Evolutionary conservation across 1,140 invertebrate genomes (phyloP), one percentile per base, ranked within the genome.

Genomic region (Parapsyche elsis): DNA sequence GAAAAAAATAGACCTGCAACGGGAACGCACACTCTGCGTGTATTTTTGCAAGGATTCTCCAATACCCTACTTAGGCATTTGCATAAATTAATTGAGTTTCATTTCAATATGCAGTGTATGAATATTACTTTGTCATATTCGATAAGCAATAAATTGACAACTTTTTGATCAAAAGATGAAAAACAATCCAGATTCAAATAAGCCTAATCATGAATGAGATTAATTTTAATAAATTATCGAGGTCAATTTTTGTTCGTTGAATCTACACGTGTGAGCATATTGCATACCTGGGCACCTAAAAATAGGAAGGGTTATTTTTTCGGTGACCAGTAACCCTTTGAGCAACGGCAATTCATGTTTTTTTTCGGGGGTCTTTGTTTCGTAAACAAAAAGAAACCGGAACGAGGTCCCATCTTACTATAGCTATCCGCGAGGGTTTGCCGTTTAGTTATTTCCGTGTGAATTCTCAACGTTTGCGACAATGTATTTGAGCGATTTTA

Each of bases 251-350:
- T 26, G 2, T 10, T 5, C 2, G 49, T 53, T 67, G 71, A 46
- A 5, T 21, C 0, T 46, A 46, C 30, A 46, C 45, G 71, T 73
- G 71, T 73, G 64, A 24, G 23, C 64, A 67, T 67, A 30, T 61
- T 67, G 64, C 21, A 67, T 30, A 67, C 24, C 21, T 67, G 64
- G 23, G 24, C 24, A 10, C 10, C 14, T 77, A 64, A 38, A 57
- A 44, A 77, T 77, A 61, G 75, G 57, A 64, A 77, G 75, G 75
- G 75, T 77, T 53, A 76, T 77, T 77, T 77, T 77, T 77, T 77
- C n/a, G 49, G 57, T 77, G 75, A 77, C 75, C 75, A 77, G 53
- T 44, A 77, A 61, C 75, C 75, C 75, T 77, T 77, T 64, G 75
- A 77, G 59, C 75, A 45, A 24, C 75, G 75, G 75, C 46, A 64